Evolutionary conservation across 2,797 vertebrate genomes (phyloP).

Genomic region (Glyptemys insculpta): DNA sequence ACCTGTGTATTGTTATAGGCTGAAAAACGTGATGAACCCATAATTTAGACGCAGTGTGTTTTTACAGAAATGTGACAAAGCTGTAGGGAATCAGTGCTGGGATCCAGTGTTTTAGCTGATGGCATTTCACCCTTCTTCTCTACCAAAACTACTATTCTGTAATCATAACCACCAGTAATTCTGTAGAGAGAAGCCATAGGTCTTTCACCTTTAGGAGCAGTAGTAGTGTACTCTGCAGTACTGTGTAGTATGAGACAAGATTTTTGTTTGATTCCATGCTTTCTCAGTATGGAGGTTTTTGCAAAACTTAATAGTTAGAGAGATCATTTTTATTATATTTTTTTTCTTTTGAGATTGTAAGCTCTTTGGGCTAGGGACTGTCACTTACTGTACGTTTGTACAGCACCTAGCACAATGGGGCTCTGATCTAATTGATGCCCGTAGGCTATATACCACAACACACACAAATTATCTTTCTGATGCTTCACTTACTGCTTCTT

Average conservation of each 20-base stretch:
- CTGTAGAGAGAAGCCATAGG: neutral
- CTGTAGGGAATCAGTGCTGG: neutral
- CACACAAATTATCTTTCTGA: neutral
- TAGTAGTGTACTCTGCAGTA: neutral
- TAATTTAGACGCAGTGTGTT: neutral
- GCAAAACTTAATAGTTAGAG: neutral
- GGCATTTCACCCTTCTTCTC: neutral
- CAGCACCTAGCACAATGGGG: neutral
- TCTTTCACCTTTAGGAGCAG: neutral
- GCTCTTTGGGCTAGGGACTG: neutral
- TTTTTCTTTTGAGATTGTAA: neutral
- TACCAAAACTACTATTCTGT: neutral
- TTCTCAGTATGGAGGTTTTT: neutral
- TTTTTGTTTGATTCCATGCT: neutral
- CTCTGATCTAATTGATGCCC: neutral
- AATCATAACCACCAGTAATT: neutral
- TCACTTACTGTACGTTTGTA: neutral
- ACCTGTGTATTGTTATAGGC: rapidly evolving
- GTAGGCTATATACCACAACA: neutral
- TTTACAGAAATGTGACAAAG: neutral
- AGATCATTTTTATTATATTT: neutral
- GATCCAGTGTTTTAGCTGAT: neutral
- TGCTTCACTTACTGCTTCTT: neutral
- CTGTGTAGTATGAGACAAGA: neutral
- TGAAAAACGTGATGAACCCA: neutral